Evolutionary conservation across 2,113 vertebrate genomes (phyloP), one percentile per base, ranked within the genome.

Genomic region (Lucifuga dentata): DNA sequence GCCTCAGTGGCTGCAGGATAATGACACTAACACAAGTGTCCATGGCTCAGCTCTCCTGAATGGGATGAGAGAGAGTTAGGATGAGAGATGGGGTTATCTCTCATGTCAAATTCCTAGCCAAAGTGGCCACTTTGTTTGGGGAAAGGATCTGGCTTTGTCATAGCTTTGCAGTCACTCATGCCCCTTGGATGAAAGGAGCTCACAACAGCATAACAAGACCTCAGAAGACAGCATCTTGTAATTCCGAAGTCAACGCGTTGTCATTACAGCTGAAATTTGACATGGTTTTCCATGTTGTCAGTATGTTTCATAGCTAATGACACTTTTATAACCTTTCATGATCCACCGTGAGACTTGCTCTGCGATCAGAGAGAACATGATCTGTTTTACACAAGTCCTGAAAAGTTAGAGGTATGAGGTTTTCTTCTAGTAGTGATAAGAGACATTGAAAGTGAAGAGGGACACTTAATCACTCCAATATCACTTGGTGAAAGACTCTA

Each of bases 111-210:
- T 91, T 90, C 87, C 81, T 73, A 43, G 57, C 67, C 74, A 81
- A 82, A 88, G 88, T 88, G 88, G 87, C 76, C 89, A 88, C 88
- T 89, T 90, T 90, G 86, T 92, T 87, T 92, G 73, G 79, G 57
- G 43, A 90, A 80, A 65, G 68, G 88, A 88, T 86, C 88, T 81
- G 80, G 71, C 68, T 80, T 76, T 82, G 79, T 83, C 87, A 87
- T 65, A 71, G 65, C 76, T 62, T 68, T 78, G 73, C 78, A 76
- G 68, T 62, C 72, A 61, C 65, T 87, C 75, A 78, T 53, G 71
- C 58, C 74, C 26, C 63, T 58, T 44, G 12, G 80, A 79, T 86
- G 81, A 89, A 78, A 82, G 81, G 58, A 76, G 73, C 26, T 79
- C 45, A 39, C 61, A 78, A 76, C 62, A 35, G 81, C 24, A 43